A percentile compares a stretch with the other conserved stretches of the same genome.
phyloP scores from a whole-genome alignment of 1,140 invertebrate species.

The Zaprionus kolodkinae region DNA sequence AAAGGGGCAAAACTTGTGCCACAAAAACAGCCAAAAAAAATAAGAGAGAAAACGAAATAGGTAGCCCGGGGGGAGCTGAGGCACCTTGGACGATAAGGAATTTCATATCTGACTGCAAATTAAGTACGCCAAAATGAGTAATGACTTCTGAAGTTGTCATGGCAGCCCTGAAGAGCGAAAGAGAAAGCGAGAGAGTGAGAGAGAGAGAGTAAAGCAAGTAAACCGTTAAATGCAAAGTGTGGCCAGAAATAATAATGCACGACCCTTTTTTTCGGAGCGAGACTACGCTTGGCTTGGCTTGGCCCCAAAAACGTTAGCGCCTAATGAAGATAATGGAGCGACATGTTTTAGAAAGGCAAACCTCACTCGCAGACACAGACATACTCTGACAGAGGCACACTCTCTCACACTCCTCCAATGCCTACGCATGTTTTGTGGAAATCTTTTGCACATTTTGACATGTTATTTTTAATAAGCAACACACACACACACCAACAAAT shows the following conservation, averaged over 20 bases:
- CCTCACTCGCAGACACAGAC: slow-evolving; percentile 17
- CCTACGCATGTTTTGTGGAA: slow-evolving; percentile 48
- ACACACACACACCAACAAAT: slow-evolving; percentile 49
- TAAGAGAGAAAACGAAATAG: background rate
- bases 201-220: slow-evolving; percentile 34
- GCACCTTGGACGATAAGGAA: slow-evolving; percentile 59
- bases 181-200: background rate
- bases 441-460: slow-evolving; percentile 62
- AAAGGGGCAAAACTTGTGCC: slow-evolving; percentile 66
- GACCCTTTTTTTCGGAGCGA: slow-evolving; percentile 39
- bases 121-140: slow-evolving; percentile 83
- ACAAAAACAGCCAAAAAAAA: slow-evolving; percentile 2
- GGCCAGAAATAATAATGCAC: slow-evolving; percentile 43
- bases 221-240: slow-evolving; percentile 43
- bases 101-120: slow-evolving; percentile 76
- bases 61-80: background rate
- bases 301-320: slow-evolving; percentile 65
- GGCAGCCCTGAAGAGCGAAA: slow-evolving; percentile 22
- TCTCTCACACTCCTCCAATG: slow-evolving; percentile 3
- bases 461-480: slow-evolving; percentile 81
- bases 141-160: slow-evolving; percentile 82
- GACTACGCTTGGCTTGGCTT: slow-evolving; percentile 1
- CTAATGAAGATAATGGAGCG: slow-evolving; percentile 80
- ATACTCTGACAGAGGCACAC: slow-evolving; percentile 2
- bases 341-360: slow-evolving; percentile 69